Base-by-base conservation (phyloP, 2,888 invertebrate species). In the Phania funesta region DNA sequence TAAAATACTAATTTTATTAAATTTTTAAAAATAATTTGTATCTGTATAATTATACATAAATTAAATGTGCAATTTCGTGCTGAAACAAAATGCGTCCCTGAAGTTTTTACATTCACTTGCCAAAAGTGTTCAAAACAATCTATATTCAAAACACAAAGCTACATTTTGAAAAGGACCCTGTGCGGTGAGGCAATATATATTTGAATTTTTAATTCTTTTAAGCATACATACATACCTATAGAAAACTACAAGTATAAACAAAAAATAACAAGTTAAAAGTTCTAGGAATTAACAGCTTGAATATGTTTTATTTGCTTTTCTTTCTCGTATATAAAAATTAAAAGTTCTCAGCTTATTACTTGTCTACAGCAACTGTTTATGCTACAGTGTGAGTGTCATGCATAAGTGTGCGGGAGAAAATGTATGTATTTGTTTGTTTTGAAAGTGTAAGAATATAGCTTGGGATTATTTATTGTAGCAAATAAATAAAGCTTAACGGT, bases 401-500 rank as follows among this genome's bases (percentile, higher is more conserved):
- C 2, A 35, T 64, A 6, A 18, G 18, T 80, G 26, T 56, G 32
- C 32, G 16, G 54, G 22, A 46, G 46, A 20, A 13, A 11, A 6
- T 22, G 8, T 32, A n/a, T 35, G 24, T 26, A n/a, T n/a, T n/a
- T n/a, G n/a, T n/a, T 38, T 20, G 54, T 22, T 26, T 16, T 4
- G 46, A 9, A 26, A 20, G 52, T 71, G 44, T 52, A 32, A 65
- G 35, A 48, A 52, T 65, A 64, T 84, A 82, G 84, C 85, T 86
- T 85, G 86, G 85, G 84, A 86, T 87, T 86, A 86, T 87, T 87
- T 87, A 87, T 87, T 84, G 84, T 84, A 84, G 84, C 80, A 85
- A 86, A 87, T 87, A 86, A 86, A 86, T 87, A 86, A 86, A 85
- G 86, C 85, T 87, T 86, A 86, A 85, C 83, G 84, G 83, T 87